A percentile compares a stretch with the other conserved stretches of the same genome.
These are phyloP conservation scores for Salpingus planirostris DNA, from an alignment of 2,888 invertebrate species.

Conservation along the genomic window DNA sequence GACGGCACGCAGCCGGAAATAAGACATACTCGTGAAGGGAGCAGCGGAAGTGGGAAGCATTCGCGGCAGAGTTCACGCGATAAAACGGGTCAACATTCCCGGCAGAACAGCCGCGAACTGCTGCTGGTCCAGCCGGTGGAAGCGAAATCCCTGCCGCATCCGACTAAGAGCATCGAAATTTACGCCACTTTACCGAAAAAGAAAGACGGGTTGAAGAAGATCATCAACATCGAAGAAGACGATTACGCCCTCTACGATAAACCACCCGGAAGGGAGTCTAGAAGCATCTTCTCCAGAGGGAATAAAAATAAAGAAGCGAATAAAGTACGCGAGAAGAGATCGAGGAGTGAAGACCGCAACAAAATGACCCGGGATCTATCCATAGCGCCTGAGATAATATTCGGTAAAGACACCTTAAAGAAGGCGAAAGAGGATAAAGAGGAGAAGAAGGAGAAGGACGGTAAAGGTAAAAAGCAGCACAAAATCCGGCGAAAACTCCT, in stretches of 20 bases:
- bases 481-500: constrained; percentile 78
- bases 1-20: constrained; percentile 50
- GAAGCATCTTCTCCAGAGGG: constrained; percentile 58
- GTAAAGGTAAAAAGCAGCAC: constrained; percentile 84
- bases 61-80: constrained; percentile 65
- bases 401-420: constrained; percentile 30
- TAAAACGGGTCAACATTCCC: constrained; percentile 50
- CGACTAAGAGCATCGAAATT: constrained; percentile 69
- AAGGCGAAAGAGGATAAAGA: constrained; percentile 54
- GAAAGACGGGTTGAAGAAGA: constrained; percentile 59
- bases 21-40: constrained; percentile 65
- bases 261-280: constrained; percentile 57
- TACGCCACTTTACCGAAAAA: constrained; percentile 87
- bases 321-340: constrained; percentile 65
- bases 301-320: constrained; percentile 60
- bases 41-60: constrained; percentile 56
- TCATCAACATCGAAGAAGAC: constrained; percentile 61
- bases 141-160: constrained; percentile 33
- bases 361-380: constrained; percentile 65
- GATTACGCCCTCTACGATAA: constrained; percentile 58
- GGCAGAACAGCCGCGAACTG: constrained; percentile 54
- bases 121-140: constrained; percentile 34
- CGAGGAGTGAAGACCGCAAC: constrained; percentile 78
- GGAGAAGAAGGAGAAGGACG: constrained; percentile 52
- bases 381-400: constrained; percentile 46